Base-by-base conservation (phyloP, 1,140 invertebrate species). In the Chelonus insularis region DNA sequence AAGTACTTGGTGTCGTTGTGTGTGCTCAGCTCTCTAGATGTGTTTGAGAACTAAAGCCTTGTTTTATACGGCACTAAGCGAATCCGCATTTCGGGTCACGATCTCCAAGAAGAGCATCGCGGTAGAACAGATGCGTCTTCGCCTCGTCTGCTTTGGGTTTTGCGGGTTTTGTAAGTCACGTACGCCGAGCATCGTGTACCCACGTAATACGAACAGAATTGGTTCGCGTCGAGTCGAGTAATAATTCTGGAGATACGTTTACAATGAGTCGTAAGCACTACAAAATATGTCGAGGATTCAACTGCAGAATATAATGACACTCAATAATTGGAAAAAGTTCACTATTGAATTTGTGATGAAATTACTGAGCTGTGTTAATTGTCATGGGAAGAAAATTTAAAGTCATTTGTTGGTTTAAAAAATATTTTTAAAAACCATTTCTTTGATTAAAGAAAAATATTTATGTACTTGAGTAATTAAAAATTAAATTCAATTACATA, bases 151-250 rank as follows among this genome's bases (percentile, higher is more conserved):
- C 37, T 11, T 50, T 21, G 36, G 36, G 14, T 39, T 34, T 56
- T 25, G 54, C 21, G 37, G 36, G 32, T 41, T 21, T 25, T 39
- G 16, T 9, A 41, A 56, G 54, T 56, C 54, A 56, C 54, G 54
- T 56, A 56, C 21, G 41, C 54, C 7, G 7, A 14, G 43, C 43
- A 21, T 45, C 43, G n/a, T 50, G 47, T 50, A 50, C 47, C 47
- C 20, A 11, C 23, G 47, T 21, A 39, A 9, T 25, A 50, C 23
- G 21, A 3, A 29, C n/a, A 25, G 54, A 56, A 56, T 56, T 56
- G 36, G 54, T 37, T 34, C 37, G 20, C 37, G 36, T 39, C 37
- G 54, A 56, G 37, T 56, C 18, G 37, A 56, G 54, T 56, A 56
- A 41, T 56, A 41, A 56, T 56, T 56, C 37, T 56, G 12, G 11